A percentile compares a stretch with the other conserved stretches of the same genome.
Conservation (phyloP, 1,140 invertebrate genomes). For the Drosophila yakuba region DNA sequence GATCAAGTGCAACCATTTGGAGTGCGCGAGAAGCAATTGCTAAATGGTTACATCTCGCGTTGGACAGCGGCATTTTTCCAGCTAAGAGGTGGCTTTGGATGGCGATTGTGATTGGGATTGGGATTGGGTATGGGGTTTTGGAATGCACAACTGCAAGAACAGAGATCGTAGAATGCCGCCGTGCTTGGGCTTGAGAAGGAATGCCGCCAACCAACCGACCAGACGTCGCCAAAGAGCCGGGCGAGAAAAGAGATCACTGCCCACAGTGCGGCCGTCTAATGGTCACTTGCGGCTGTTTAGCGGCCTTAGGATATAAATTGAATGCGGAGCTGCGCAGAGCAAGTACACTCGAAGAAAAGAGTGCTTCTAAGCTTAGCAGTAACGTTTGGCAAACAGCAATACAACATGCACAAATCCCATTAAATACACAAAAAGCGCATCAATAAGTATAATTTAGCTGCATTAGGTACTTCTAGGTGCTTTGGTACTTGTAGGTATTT, state of each 20-base stretch:
- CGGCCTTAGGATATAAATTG: slow-evolving; percentile 38
- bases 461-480: no score
- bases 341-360: background rate
- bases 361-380: no score
- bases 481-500: no score
- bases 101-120: background rate
- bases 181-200: slow-evolving; percentile 59
- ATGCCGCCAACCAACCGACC: slow-evolving; percentile 44
- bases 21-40: slow-evolving; percentile 62
- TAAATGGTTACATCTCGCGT: slow-evolving; percentile 75
- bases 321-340: slow-evolving; percentile 20
- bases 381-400: no score
- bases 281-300: slow-evolving; percentile 50
- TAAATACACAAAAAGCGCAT: no score
- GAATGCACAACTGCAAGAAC: background rate
- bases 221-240: slow-evolving; percentile 65
- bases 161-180: slow-evolving; percentile 34
- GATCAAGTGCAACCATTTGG: slow-evolving; percentile 72
- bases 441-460: no score
- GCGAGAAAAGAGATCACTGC: slow-evolving; percentile 37
- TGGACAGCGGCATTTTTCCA: slow-evolving; percentile 53
- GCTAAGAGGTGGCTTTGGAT: slow-evolving; percentile 2
- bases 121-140: background rate
- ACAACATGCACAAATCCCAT: no score
- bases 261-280: slow-evolving; percentile 47